Evolutionary conservation across 1,140 invertebrate species (phyloP).

Genomic region (Bradysia coprophila): DNA sequence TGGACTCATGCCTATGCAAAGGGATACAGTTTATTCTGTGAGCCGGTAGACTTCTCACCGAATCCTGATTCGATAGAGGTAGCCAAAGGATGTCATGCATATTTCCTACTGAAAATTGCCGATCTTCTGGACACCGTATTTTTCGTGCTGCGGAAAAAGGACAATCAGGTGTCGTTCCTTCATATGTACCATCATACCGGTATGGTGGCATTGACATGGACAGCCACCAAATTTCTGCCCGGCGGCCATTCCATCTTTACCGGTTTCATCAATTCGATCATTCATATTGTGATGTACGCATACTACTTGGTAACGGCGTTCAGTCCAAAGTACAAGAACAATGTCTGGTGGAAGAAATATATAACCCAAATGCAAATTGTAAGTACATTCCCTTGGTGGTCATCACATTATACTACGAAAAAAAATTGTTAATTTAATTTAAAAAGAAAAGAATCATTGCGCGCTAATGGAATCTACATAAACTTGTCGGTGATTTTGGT

Average conservation of each 20-base stretch:
- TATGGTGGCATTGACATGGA: constrained; percentile 37
- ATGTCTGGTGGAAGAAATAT: constrained; percentile 38
- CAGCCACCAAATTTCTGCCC: constrained; percentile 29
- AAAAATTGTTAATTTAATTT: background rate
- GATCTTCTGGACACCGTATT: constrained; percentile 47
- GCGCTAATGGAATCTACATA: no score
- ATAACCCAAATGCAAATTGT: constrained; percentile 47
- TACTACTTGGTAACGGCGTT: constrained; percentile 49
- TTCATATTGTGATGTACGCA: constrained; percentile 44
- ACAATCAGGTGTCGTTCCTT: constrained; percentile 60
- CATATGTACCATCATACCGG: constrained; percentile 68
- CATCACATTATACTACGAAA: background rate
- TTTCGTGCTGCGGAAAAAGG: constrained; percentile 63
- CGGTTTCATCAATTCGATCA: constrained; percentile 33
- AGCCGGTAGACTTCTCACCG: constrained; percentile 33
- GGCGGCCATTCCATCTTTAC: constrained; percentile 33
- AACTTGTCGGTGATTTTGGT: no score
- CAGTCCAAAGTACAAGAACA: constrained; percentile 30
- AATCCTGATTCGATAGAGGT: constrained; percentile 27
- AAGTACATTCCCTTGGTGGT: no score
- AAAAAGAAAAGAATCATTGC: no score
- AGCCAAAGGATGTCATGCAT: constrained; percentile 34
- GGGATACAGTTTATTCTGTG: constrained; percentile 43
- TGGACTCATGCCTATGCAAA: constrained; percentile 8
- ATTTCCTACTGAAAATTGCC: constrained; percentile 33